A percentile compares a stretch with the other conserved stretches of the same genome.
Evolutionary conservation across 2,797 vertebrate species (phyloP).

Genomic region (Babyrousa celebensis): DNA sequence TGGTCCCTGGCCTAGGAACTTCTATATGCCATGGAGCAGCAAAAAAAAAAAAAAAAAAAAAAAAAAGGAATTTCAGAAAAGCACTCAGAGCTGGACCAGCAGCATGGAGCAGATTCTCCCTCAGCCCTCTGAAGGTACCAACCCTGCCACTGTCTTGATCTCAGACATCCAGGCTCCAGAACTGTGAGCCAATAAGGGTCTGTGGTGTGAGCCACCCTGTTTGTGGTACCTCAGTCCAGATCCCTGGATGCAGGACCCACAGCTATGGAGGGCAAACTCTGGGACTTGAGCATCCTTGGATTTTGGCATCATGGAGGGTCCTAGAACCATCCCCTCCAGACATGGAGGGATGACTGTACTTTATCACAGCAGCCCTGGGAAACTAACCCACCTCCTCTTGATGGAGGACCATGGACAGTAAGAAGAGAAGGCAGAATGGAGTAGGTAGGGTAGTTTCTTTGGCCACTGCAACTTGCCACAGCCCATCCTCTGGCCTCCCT

Average conservation of each 20-base stretch:
- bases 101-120: background rate
- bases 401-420: background rate
- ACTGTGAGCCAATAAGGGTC: background rate
- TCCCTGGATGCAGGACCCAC: background rate
- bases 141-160: background rate
- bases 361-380: background rate
- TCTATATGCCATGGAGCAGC: background rate
- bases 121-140: background rate
- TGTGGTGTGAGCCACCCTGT: background rate
- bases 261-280: background rate
- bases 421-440: background rate
- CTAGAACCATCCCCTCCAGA: background rate
- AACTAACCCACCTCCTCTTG: background rate
- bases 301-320: background rate
- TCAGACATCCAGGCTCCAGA: background rate
- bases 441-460: background rate
- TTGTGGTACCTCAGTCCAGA: background rate
- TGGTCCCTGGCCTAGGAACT: no score
- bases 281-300: background rate
- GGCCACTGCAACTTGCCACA: background rate
- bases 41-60: no score
- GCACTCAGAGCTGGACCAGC: background rate
- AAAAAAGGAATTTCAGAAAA: background rate
- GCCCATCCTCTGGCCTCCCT: background rate
- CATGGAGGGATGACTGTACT: background rate